Base-by-base conservation (phyloP, 64 coral and sea anemone genomes). In the Actinia equina region DNA sequence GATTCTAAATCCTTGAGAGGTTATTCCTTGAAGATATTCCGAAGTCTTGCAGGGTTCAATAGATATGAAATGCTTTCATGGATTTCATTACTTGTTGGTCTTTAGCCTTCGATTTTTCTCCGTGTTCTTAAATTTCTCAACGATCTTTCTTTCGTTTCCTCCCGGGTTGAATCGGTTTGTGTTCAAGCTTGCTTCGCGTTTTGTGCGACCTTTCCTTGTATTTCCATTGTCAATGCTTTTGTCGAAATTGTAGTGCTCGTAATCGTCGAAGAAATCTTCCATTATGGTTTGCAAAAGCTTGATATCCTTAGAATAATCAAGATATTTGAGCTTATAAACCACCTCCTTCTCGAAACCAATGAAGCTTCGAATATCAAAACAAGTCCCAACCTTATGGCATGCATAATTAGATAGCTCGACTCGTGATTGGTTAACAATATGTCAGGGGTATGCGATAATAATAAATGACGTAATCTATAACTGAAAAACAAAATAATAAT, bases 241-340 rank as follows among this genome's bases (percentile, higher is more conserved):
- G 69, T 95, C 94, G 62, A 95, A 95, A 46, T 95, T 95, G 23
- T 95, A 95, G 61, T 92, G 64, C n/a, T 95, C 94, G 11, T 95
- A 95, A n/a, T 95, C 90, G 18, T 95, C 94, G 49, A 95, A 95
- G 44, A 89, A 95, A 53, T 79, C 83, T 46, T 92, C 91, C 91
- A 92, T 92, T 55, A 62, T 92, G 69, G 9, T 14, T 30, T n/a
- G 22, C 7, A 41, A 74, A 25, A 41, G 6, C 69, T 74, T 25
- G 20, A 41, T 2, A 74, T 30, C 27, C 23, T 74, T 67, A 16
- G 5, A 65, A 9, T 23, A 19, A 16, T 37, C 13, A 80, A 25
- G 27, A 49, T 64, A 3, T 4, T 41, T 25, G 41, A 45, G 17
- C 0, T 30, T 7, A 0, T 20, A 37, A 42, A 87, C 52, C 58